These are phyloP conservation scores for Acromyrmex heyeri DNA, from an alignment of 1,140 invertebrate genomes.

Conservation along the genomic window DNA sequence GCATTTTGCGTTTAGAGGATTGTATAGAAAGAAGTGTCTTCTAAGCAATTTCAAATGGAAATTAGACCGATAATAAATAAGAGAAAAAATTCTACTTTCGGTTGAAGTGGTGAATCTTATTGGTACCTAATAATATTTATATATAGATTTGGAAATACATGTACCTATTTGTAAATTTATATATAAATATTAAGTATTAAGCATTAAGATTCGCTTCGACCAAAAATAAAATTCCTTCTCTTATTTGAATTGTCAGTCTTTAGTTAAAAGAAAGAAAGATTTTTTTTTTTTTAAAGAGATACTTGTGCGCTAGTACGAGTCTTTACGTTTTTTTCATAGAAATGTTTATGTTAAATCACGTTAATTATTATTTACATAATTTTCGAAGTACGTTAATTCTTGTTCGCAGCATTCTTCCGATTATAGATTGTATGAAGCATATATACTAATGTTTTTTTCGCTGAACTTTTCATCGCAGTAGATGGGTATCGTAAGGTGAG, in stretches of 20 bases:
- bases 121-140: too few species aligned
- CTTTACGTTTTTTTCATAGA: not conserved
- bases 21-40: not conserved
- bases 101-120: too few species aligned
- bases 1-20: slow-evolving; percentile 2
- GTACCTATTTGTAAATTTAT: too few species aligned
- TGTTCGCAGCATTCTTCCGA: not conserved
- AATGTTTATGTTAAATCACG: not conserved
- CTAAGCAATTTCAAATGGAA: not conserved
- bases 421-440: slow-evolving; percentile 23
- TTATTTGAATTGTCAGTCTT: too few species aligned
- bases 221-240: too few species aligned
- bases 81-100: too few species aligned
- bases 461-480: slow-evolving; percentile 26
- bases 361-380: not conserved
- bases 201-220: too few species aligned
- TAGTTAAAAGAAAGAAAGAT: not conserved
- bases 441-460: slow-evolving; percentile 47
- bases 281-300: not conserved
- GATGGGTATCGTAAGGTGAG: not conserved
- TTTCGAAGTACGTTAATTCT: not conserved
- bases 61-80: too few species aligned
- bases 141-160: too few species aligned
- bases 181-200: too few species aligned
- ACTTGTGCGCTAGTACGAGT: not conserved